Base-by-base conservation (phyloP, 92 coral and sea anemone genomes). In the Galaxea fascicularis region DNA sequence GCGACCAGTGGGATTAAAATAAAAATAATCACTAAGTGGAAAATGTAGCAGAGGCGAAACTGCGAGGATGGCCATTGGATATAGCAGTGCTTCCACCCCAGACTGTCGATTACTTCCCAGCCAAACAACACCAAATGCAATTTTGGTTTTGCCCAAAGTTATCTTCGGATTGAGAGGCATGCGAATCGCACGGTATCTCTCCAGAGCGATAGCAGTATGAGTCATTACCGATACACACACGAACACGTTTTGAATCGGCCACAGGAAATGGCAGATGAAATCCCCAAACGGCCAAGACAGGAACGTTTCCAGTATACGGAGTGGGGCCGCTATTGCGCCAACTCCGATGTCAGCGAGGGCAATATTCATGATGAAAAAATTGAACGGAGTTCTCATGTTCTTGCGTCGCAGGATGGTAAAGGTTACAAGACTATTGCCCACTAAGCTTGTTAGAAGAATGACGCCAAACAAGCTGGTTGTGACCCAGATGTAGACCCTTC, bases 241-340 rank as follows among this genome's bases (percentile, higher is more conserved):
- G 25, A 90, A 93, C 11, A 93, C 97, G 72, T 93, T 94, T 73
- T 91, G 94, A 29, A 93, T 31, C 5, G 97, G 97, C 72, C 86
- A 82, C 62, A 89, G 39, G 25, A 85, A 65, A 20, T 67, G 92
- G 57, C 92, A 89, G 74, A 89, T 53, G 51, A 85, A 79, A 26
- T 74, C 53, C 4, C 90, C 90, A 41, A 89, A 85, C 46, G 92
- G 92, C 92, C 92, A 89, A 0, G 92, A 79, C 4, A 67, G 31
- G 26, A 85, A 85, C 1, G 31, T 49, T 54, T 79, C 90, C 0
- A 89, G 45, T 30, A 89, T 74, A n/a, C 86, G 79, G 22, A 89
- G 69, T 20, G 92, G 87, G 0, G 92, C 84, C 0, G 92, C 89
- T 11, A 89, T 71, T 4, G 47, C 68, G 3, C 89, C 86, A 15